Base-by-base conservation (phyloP, 2,797 vertebrate genomes). In the Pseudomugil gertrudae region DNA sequence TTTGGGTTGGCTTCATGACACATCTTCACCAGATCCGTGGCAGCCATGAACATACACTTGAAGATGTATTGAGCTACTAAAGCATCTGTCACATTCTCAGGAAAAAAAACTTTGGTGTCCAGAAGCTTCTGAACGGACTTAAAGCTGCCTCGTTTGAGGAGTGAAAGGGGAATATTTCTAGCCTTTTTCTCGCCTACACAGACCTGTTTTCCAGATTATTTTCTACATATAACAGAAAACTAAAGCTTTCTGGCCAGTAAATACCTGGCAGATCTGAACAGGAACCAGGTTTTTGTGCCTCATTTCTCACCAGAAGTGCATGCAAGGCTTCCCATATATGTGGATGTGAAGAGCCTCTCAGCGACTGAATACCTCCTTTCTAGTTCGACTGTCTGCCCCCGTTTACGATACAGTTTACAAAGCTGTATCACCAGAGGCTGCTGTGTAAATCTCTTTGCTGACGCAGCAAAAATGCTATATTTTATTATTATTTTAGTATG, bases 1-100 rank as follows among this genome's bases (percentile, higher is more conserved):
- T 99, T 98, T 0, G 96, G 96, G 40, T 89, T 99, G 85, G 92
- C 92, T 33, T 70, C 94, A 19, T 99, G 88, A 94, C 3, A 10
- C 19, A 2, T 38, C 23, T 17, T 32, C 15, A 9, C 50, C 10
- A 17, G 4, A 48, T 30, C 26, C 9, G 9, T 1, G 1, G 35
- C 50, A 36, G 53, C 40, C 17, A 66, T 10, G 33, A 38, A 33
- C 14, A 51, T 14, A n/a, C 48, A 35, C 43, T 10, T 19, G 35
- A 54, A 45, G 3, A 27, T 36, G 57, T 61, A 6, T 7, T 24
- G 27, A 63, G 3, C 38, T 0, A 13, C 14, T 5, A 10, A 32
- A 57, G 24, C 27, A 11, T 50, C 24, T 0, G 13, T 14, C 13
- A 1, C 8, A 53, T 50, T 70, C 84, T 86, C 86, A 83, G 80